Evolutionary conservation across 2,888 invertebrate species (phyloP).

Genomic region (Caenorhabditis sinica): DNA sequence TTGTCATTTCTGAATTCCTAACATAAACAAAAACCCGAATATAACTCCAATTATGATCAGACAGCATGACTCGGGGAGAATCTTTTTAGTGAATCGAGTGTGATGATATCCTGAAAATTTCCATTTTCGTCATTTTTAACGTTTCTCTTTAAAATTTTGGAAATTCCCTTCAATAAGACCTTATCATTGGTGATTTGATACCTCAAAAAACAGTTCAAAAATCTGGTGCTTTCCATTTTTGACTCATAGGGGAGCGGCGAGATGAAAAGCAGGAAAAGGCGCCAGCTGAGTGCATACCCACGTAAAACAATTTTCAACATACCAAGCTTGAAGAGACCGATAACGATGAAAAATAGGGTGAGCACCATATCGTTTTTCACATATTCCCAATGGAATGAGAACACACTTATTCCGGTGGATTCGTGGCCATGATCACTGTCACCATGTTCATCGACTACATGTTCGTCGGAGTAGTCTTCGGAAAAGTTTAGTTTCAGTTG

Average conservation of each 20-base stretch:
- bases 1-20: constrained; percentile 68
- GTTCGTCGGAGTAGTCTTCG: constrained; percentile 27
- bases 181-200: constrained; percentile 53
- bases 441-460: constrained; percentile 19
- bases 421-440: constrained; percentile 22
- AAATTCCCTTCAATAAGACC: not conserved
- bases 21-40: constrained; percentile 85
- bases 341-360: constrained; percentile 85
- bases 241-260: constrained; percentile 52
- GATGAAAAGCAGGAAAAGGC: constrained; percentile 46
- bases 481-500: not conserved
- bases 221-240: constrained; percentile 35
- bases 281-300: constrained; percentile 59
- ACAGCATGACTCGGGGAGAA: constrained; percentile 84
- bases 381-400: constrained; percentile 79
- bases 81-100: constrained; percentile 68
- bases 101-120: constrained; percentile 78
- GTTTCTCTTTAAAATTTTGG: no score
- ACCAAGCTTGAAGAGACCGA: constrained; percentile 86
- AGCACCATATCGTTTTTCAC: constrained; percentile 85
- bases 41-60: constrained; percentile 85
- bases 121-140: not conserved
- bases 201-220: constrained; percentile 55
- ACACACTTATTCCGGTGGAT: constrained; percentile 69
- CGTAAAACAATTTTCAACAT: constrained; percentile 73